phyloP scores from a whole-genome alignment of 2,113 vertebrate genomes.

The Lepisosteus oculatus region DNA sequence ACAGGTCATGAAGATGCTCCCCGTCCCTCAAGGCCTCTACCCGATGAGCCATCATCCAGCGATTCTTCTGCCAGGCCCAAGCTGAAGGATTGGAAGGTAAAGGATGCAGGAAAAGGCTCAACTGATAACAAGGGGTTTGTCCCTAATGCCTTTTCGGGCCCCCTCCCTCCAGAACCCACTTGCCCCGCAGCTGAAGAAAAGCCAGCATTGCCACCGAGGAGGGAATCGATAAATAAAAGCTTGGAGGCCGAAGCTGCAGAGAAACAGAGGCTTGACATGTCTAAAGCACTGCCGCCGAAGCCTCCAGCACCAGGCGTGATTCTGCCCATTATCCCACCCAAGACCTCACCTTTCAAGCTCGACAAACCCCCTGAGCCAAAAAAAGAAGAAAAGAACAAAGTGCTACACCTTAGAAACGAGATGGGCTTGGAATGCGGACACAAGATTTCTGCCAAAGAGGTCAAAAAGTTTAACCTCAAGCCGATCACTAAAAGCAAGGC shows the following conservation, averaged over 20 bases:
- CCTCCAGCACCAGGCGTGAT: constrained; percentile 75
- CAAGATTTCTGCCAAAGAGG: constrained; percentile 87
- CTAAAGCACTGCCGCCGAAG: constrained; percentile 79
- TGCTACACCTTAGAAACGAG: constrained; percentile 84
- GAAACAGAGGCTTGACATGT: constrained; percentile 65
- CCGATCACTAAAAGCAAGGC: constrained; percentile 82
- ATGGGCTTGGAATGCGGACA: constrained; percentile 96
- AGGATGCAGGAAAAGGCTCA: constrained; percentile 57
- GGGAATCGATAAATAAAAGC: constrained; percentile 90
- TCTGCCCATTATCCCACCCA: constrained; percentile 75
- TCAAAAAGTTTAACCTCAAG: constrained; percentile 91
- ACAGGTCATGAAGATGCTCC: constrained; percentile 48
- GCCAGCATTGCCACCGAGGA: constrained; percentile 86
- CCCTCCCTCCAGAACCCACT: constrained; percentile 60
- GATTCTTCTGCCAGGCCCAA: constrained; percentile 71
- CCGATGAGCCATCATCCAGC: constrained; percentile 72
- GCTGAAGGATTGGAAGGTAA: constrained; percentile 83
- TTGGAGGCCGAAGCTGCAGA: constrained; percentile 79
- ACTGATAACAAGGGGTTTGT: constrained; percentile 41
- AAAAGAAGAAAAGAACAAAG: constrained; percentile 87
- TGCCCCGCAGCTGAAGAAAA: constrained; percentile 80
- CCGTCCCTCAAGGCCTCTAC: constrained; percentile 81
- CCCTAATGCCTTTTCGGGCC: constrained; percentile 34
- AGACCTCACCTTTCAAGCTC: constrained; percentile 65
- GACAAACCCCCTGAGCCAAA: constrained; percentile 74